Evolutionary conservation across 2,113 vertebrate species (phyloP).

Genomic region (Stegostoma tigrinum): DNA sequence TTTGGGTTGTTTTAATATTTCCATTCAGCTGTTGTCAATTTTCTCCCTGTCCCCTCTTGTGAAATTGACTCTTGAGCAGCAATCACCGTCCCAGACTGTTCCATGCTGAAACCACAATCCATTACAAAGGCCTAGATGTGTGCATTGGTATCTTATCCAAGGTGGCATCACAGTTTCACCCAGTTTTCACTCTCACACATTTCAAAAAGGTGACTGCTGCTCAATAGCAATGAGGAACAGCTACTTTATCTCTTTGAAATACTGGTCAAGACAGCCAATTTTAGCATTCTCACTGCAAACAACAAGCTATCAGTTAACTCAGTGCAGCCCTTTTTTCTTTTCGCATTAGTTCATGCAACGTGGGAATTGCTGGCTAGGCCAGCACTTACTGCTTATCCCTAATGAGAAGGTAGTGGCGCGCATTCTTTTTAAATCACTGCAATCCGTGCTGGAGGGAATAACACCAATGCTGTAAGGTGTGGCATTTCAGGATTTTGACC

Average conservation of each 20-base stretch:
- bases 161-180: background rate
- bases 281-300: background rate
- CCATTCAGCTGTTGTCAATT: background rate
- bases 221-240: background rate
- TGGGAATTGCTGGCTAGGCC: too few species aligned
- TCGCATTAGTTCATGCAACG: too few species aligned
- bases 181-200: background rate
- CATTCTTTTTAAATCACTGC: too few species aligned
- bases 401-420: too few species aligned
- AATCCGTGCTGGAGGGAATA: too few species aligned
- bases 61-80: background rate
- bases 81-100: background rate
- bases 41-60: background rate
- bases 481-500: too few species aligned
- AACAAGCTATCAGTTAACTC: background rate
- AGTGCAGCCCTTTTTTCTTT: background rate
- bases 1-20: background rate
- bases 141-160: background rate
- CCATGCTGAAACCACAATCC: background rate
- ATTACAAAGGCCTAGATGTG: background rate
- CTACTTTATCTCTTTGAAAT: background rate
- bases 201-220: background rate
- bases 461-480: too few species aligned
- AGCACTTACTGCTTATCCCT: too few species aligned
- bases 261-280: background rate